These are phyloP conservation scores for Xiphias gladius DNA, from an alignment of 2,113 vertebrate genomes.

Conservation along the genomic window DNA sequence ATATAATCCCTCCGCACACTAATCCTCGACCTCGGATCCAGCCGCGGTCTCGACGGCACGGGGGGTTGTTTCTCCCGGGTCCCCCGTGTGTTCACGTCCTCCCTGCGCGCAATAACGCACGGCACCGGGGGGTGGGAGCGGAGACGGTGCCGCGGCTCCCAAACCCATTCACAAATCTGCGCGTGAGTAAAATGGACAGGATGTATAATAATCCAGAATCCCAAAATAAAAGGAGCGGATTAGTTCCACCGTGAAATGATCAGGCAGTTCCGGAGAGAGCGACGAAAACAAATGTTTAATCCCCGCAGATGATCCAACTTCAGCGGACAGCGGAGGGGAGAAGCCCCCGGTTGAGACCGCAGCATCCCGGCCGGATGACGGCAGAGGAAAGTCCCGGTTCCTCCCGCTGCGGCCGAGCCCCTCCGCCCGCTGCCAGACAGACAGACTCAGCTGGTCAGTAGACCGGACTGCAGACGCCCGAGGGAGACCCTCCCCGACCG, in stretches of 20 bases:
- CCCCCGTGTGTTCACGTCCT: slow-evolving; percentile 19
- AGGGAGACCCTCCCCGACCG: slow-evolving; percentile 48
- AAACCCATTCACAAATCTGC: slow-evolving; percentile 62
- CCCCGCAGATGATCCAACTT: slow-evolving; percentile 61
- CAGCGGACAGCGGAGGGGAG: slow-evolving; percentile 60
- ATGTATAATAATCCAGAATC: slow-evolving; percentile 5
- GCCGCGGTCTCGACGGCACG: slow-evolving; percentile 10
- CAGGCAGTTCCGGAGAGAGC: slow-evolving; percentile 17
- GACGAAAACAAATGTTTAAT: slow-evolving; percentile 22
- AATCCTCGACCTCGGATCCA: slow-evolving; percentile 65
- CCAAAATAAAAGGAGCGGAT: slow-evolving; percentile 12
- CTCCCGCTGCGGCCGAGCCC: slow-evolving; percentile 29
- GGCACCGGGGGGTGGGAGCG: background rate
- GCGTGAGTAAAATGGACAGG: slow-evolving; percentile 29
- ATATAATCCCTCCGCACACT: slow-evolving; percentile 71
- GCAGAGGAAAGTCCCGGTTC: slow-evolving; percentile 60
- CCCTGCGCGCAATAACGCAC: background rate
- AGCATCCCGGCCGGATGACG: slow-evolving; percentile 65
- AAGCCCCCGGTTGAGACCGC: slow-evolving; percentile 43
- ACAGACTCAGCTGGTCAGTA: background rate
- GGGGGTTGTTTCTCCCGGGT: background rate
- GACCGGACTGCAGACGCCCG: background rate
- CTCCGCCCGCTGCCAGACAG: slow-evolving; percentile 5
- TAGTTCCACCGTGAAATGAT: slow-evolving; percentile 1
- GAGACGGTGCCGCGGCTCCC: slow-evolving; percentile 11